Evolutionary conservation across 2,888 invertebrate genomes (phyloP).

Genomic region (Leucania comma): DNA sequence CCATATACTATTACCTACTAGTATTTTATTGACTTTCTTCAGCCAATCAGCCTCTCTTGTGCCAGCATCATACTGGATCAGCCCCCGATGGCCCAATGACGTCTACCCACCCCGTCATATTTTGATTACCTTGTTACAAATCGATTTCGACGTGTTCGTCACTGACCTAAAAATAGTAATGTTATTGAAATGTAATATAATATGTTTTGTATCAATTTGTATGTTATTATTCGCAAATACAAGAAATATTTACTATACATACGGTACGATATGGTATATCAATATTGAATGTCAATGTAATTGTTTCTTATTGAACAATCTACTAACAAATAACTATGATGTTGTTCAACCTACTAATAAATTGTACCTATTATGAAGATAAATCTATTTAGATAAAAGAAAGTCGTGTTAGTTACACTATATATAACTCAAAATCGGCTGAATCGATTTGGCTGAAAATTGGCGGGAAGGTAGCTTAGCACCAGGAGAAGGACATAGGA

Average conservation of each 20-base stretch:
- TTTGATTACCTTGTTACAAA: neutral
- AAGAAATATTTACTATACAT: conserved; percentile 18
- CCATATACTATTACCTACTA: no score
- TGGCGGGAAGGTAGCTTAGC: no score
- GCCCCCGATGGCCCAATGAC: neutral
- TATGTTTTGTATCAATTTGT: neutral
- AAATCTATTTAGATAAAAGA: no score
- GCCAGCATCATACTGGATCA: no score
- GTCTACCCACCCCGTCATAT: neutral
- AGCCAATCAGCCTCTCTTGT: no score
- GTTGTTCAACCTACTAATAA: neutral
- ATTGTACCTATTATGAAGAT: neutral
- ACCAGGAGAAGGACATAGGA: no score
- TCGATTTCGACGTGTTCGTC: neutral
- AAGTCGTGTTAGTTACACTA: no score
- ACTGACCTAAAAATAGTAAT: conserved; percentile 5
- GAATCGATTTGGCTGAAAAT: no score
- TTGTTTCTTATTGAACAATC: conserved; percentile 12
- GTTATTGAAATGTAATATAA: neutral
- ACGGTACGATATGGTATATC: conserved; percentile 14
- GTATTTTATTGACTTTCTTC: no score
- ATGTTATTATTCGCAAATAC: neutral
- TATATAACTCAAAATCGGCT: no score
- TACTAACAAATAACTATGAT: conserved; percentile 6
- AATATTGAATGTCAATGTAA: conserved; percentile 33